A percentile compares a stretch with the other conserved stretches of the same genome.
phyloP scores from a whole-genome alignment of 1,140 invertebrate species.

The fruit fly (Drosophila melanogaster) region DNA sequence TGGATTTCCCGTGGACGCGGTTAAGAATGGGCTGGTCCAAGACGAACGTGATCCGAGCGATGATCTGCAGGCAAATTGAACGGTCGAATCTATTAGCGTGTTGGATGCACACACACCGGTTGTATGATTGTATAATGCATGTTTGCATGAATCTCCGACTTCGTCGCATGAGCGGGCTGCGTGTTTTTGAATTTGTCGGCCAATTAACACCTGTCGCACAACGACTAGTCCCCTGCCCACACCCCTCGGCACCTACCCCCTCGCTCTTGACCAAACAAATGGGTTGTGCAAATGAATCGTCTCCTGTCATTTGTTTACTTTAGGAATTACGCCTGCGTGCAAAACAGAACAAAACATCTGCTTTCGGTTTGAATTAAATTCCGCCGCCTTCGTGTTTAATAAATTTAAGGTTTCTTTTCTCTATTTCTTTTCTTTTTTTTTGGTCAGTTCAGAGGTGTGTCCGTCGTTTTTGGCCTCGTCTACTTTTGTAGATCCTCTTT shows the following conservation, averaged over 20 bases:
- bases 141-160: conserved; percentile 24
- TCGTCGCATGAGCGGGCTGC: conserved; percentile 64
- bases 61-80: conserved; percentile 67
- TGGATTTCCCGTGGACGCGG: neutral
- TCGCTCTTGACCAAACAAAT: conserved; percentile 53
- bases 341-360: conserved; percentile 52
- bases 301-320: conserved; percentile 63
- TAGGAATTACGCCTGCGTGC: conserved; percentile 58
- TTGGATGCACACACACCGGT: conserved; percentile 46
- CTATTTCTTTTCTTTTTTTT: conserved; percentile 9
- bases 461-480: conserved; percentile 18
- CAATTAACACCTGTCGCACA: conserved; percentile 71
- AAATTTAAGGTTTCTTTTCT: conserved; percentile 16
- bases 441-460: conserved; percentile 47
- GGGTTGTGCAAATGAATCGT: conserved; percentile 63
- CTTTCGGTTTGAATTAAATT: conserved; percentile 37
- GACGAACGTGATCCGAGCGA: conserved; percentile 3
- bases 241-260: conserved; percentile 31
- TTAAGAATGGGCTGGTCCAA: neutral
- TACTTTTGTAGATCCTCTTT: conserved; percentile 12
- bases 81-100: conserved; percentile 69
- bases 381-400: conserved; percentile 54
- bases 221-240: neutral
- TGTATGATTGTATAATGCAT: conserved; percentile 78
- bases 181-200: conserved; percentile 73